These are phyloP conservation scores for Morone chrysops DNA, from an alignment of 2,113 vertebrate genomes.

Conservation along the genomic window DNA sequence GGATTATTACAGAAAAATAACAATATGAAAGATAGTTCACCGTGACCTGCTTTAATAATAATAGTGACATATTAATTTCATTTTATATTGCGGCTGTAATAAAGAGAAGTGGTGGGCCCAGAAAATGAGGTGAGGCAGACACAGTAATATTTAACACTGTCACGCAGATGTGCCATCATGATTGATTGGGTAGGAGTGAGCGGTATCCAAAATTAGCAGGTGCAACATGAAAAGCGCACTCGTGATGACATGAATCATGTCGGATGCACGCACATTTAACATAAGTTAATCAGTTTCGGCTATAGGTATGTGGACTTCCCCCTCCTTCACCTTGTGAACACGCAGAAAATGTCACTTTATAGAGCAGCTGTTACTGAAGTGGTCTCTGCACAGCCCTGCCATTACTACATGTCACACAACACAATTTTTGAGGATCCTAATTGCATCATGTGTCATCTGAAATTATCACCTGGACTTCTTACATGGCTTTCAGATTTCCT, in stretches of 20 bases:
- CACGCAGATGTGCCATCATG: slow-evolving; percentile 47
- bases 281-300: slow-evolving; percentile 53
- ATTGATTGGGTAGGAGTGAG: slow-evolving; percentile 34
- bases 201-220: slow-evolving; percentile 37
- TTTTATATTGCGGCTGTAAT: not conserved
- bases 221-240: slow-evolving; percentile 43
- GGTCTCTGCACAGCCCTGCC: slow-evolving; percentile 39
- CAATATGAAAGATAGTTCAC: not conserved
- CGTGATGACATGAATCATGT: slow-evolving; percentile 35
- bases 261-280: slow-evolving; percentile 22
- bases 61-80: not conserved
- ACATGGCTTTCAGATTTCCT: not conserved
- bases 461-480: slow-evolving; percentile 17
- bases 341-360: slow-evolving; percentile 64
- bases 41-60: not conserved
- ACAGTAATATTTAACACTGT: slow-evolving; percentile 40
- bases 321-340: slow-evolving; percentile 29
- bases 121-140: not conserved
- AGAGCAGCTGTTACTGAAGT: slow-evolving; percentile 65
- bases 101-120: not conserved
- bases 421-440: slow-evolving; percentile 52
- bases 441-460: slow-evolving; percentile 49
- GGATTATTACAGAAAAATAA: not conserved
- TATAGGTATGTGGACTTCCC: slow-evolving; percentile 43
- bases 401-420: slow-evolving; percentile 50